Percentiles rank a stretch among this genome's conserved stretches.
These are phyloP conservation scores for Onychomys torridus DNA, from an alignment of 2,797 vertebrate species.

Conservation along the genomic window DNA sequence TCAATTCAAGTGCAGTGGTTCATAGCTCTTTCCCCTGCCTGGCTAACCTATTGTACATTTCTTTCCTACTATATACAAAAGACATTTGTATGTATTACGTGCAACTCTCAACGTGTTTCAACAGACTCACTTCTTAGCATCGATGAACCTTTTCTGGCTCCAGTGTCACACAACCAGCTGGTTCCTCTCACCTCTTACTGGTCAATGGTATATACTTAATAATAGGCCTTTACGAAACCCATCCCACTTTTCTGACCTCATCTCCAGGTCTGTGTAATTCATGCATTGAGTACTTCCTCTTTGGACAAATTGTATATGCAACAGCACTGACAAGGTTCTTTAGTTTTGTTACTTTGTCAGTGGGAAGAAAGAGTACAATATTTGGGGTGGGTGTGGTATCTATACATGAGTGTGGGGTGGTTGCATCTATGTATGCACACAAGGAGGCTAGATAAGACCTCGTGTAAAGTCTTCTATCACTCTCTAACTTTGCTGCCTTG, in stretches of 20 bases:
- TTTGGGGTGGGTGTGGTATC: neutral
- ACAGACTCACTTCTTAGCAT: neutral
- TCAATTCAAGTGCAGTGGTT: neutral
- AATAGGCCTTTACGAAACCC: neutral
- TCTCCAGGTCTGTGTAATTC: neutral
- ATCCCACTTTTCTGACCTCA: neutral
- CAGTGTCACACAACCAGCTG: no score
- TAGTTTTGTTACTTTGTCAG: neutral
- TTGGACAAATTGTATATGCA: neutral
- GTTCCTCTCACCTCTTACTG: neutral
- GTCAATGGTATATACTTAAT: neutral
- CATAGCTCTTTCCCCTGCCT: neutral
- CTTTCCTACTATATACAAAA: neutral
- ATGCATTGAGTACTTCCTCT: neutral
- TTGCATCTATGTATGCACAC: neutral
- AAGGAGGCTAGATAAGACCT: neutral
- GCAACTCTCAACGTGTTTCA: neutral
- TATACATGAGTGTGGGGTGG: no score
- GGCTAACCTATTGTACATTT: neutral
- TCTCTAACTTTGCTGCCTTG: neutral
- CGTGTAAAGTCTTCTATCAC: neutral
- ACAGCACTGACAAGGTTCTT: neutral
- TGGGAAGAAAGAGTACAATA: neutral
- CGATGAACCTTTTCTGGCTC: neutral
- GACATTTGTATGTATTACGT: neutral